Percentiles rank a stretch among this genome's conserved stretches.
phyloP scores from a whole-genome alignment of 2,797 vertebrate species.

The Xenopus petersii region DNA sequence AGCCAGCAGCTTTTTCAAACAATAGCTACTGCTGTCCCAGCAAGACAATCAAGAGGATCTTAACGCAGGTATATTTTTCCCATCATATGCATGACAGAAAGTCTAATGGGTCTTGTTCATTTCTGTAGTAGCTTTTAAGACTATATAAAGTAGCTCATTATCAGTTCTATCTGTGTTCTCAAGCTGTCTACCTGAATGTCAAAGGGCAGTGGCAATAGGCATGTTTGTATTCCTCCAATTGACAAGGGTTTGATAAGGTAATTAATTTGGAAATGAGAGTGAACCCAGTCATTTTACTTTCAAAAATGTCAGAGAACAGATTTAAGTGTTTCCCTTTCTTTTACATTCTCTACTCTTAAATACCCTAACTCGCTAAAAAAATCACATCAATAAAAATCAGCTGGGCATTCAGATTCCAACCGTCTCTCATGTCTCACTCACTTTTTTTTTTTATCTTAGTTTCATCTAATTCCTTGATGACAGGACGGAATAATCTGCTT shows the following conservation, averaged over 20 bases:
- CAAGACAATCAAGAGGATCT: slow-evolving; percentile 75
- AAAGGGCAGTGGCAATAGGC: slow-evolving; percentile 66
- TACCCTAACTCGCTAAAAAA: too few relatives aligned
- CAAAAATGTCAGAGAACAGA: slow-evolving; percentile 48
- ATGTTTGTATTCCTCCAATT: slow-evolving; percentile 79
- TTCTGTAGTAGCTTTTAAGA: slow-evolving; percentile 82
- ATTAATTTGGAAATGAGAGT: slow-evolving; percentile 81
- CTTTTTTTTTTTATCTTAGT: too few relatives aligned
- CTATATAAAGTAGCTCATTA: slow-evolving; percentile 75
- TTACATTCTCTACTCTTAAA: slow-evolving; percentile 38
- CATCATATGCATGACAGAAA: slow-evolving; percentile 83
- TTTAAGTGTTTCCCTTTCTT: background rate
- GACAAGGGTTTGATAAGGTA: slow-evolving; percentile 71
- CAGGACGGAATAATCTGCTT: too few relatives aligned
- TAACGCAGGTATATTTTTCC: slow-evolving; percentile 69
- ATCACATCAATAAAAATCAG: too few relatives aligned
- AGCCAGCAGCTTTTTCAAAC: slow-evolving; percentile 68
- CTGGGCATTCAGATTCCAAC: too few relatives aligned
- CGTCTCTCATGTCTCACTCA: too few relatives aligned
- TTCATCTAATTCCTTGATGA: too few relatives aligned
- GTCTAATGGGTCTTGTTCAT: slow-evolving; percentile 87
- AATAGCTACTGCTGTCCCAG: slow-evolving; percentile 78
- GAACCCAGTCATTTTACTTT: slow-evolving; percentile 58
- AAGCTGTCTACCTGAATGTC: slow-evolving; percentile 77
- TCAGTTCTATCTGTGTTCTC: slow-evolving; percentile 83